phyloP scores from a whole-genome alignment of 2,113 vertebrate species.

The Corythoichthys haematopterus region DNA sequence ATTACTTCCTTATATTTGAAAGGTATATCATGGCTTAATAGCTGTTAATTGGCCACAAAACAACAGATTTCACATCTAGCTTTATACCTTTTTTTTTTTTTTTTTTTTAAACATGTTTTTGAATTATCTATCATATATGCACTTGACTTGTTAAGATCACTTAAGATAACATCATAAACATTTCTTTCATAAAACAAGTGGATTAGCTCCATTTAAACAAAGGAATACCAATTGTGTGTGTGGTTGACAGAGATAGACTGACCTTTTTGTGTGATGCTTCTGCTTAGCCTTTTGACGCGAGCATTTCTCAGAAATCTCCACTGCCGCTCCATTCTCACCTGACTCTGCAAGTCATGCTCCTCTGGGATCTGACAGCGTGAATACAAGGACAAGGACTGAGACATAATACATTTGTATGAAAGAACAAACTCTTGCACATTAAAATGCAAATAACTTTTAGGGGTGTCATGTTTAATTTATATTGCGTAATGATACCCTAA shows the following conservation, averaged over 20 bases:
- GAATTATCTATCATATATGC: not conserved
- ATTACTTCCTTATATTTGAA: not conserved
- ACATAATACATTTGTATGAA: slow-evolving; percentile 6
- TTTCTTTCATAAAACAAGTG: not conserved
- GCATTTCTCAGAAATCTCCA: slow-evolving; percentile 93
- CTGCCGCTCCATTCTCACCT: slow-evolving; percentile 90
- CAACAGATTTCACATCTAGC: not conserved
- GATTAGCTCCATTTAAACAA: not conserved
- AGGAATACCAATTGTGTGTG: not conserved
- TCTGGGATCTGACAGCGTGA: slow-evolving; percentile 80
- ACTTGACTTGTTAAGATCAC: not conserved
- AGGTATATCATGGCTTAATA: not conserved
- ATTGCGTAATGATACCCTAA: not conserved
- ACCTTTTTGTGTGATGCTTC: slow-evolving; percentile 87
- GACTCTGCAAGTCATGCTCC: slow-evolving; percentile 93
- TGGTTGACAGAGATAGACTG: slow-evolving; percentile 17
- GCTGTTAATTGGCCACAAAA: not conserved
- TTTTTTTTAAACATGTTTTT: not conserved
- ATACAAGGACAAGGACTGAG: not conserved
- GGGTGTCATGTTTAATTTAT: not conserved
- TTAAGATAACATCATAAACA: not conserved
- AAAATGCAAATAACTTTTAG: not conserved
- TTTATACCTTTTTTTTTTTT: not conserved
- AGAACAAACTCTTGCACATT: not conserved
- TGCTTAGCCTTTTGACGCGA: slow-evolving; percentile 83